Conservation (phyloP, 2,113 vertebrate genomes). For the Dasyurus viverrinus region DNA sequence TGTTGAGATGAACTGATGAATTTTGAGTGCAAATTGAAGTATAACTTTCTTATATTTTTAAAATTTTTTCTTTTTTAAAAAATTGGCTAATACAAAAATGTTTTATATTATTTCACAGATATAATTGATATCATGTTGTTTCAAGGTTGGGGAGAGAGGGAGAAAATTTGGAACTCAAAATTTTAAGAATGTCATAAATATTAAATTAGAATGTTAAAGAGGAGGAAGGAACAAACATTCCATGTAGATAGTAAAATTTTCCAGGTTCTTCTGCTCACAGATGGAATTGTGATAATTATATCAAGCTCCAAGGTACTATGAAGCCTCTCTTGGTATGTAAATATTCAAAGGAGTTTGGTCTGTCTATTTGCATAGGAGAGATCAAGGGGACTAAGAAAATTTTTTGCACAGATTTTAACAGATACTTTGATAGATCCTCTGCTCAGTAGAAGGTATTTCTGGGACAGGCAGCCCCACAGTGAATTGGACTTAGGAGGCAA, state of each 20-base stretch:
- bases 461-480: not conserved
- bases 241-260: not conserved
- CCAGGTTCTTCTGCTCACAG: not conserved
- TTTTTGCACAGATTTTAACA: not conserved
- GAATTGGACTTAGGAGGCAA: not conserved
- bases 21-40: not conserved
- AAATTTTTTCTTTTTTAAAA: not conserved
- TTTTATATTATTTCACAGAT: not conserved
- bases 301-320: not conserved
- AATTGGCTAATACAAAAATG: not conserved
- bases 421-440: not conserved
- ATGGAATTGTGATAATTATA: not conserved
- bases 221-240: not conserved
- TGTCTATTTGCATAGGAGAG: not conserved
- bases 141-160: not conserved
- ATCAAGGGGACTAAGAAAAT: not conserved
- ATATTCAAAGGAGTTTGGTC: not conserved
- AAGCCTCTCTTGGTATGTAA: not conserved
- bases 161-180: not conserved
- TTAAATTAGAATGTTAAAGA: not conserved
- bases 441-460: not conserved
- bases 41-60: not conserved
- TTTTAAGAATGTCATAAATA: not conserved
- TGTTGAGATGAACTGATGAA: not conserved
- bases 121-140: not conserved